Evolutionary conservation across 2,888 invertebrate species (phyloP).

Genomic region (Spodoptera picta): DNA sequence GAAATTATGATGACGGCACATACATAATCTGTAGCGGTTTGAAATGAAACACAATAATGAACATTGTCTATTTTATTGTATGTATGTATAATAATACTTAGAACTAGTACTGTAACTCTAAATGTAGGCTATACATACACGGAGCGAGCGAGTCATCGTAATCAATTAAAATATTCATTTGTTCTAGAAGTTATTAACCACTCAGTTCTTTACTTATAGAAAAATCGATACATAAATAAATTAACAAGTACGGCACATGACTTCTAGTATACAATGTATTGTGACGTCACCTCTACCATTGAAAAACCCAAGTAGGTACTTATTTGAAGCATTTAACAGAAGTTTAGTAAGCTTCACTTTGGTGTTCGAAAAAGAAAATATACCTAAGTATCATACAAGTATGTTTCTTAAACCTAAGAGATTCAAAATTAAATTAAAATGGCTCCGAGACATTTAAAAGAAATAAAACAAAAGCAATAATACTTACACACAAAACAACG

Average conservation of each 20-base stretch:
- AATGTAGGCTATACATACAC: slow-evolving; percentile 69
- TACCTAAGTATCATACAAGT: slow-evolving; percentile 40
- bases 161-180: slow-evolving; percentile 57
- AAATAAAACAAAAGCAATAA: slow-evolving; percentile 35
- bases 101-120: slow-evolving; percentile 69
- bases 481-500: slow-evolving; percentile 60
- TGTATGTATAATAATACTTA: slow-evolving; percentile 84
- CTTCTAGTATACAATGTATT: slow-evolving; percentile 4
- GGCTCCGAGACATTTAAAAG: slow-evolving; percentile 36
- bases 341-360: slow-evolving; percentile 38
- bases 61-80: slow-evolving; percentile 87
- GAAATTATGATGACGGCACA: no score
- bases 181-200: slow-evolving; percentile 60
- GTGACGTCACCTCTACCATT: slow-evolving; percentile 4
- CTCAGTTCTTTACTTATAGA: slow-evolving; percentile 74
- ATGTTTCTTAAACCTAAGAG: slow-evolving; percentile 38
- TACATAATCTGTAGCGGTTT: no score
- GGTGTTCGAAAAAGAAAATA: slow-evolving; percentile 46
- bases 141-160: slow-evolving; percentile 62
- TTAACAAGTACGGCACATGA: slow-evolving; percentile 7
- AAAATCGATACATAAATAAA: slow-evolving; percentile 32
- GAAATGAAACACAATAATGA: slow-evolving; percentile 75
- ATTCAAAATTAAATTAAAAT: slow-evolving; percentile 22
- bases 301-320: slow-evolving; percentile 6
- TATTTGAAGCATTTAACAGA: neutral